Percentiles rank a stretch among this genome's conserved stretches.
phyloP scores from a whole-genome alignment of 2,888 invertebrate species.

The Pristionchus exspectatus region DNA sequence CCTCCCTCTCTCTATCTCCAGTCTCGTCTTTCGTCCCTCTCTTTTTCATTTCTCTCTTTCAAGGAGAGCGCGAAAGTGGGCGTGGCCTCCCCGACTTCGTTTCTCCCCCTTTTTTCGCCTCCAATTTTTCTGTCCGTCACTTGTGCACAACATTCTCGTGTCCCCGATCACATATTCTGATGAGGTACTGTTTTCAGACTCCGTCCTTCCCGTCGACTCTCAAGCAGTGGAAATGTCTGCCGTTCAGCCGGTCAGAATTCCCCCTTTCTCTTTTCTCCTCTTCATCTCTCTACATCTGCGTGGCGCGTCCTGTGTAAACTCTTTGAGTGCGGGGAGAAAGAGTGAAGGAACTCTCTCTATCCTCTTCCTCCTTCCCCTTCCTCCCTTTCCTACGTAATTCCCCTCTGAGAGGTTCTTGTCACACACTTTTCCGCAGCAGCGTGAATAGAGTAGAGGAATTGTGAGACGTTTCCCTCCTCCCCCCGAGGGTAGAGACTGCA shows the following conservation, averaged over 20 bases:
- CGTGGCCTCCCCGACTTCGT: neutral
- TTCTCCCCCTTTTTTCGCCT: neutral
- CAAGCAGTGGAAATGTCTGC: neutral
- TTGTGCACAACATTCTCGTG: neutral
- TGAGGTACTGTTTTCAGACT: neutral
- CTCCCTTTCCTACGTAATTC: constrained; percentile 29
- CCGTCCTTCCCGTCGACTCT: neutral
- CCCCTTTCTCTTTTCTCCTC: neutral
- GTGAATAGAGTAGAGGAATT: neutral
- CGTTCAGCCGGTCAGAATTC: neutral
- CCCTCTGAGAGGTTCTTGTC: constrained; percentile 23
- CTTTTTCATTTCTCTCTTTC: constrained; percentile 19
- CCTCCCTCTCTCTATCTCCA: constrained; percentile 20
- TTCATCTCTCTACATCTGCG: constrained; percentile 8
- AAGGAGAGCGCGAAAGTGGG: constrained; percentile 23
- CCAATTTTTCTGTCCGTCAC: neutral
- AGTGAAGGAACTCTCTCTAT: neutral
- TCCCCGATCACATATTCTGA: neutral
- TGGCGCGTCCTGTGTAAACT: constrained; percentile 4
- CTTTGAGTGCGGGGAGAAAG: neutral
- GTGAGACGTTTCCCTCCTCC: neutral
- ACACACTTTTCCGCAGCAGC: neutral
- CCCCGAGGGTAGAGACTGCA: neutral
- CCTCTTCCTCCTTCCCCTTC: constrained; percentile 20
- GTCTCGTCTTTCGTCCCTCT: neutral